phyloP scores from a whole-genome alignment of 2,113 vertebrate genomes.

The Gnathonemus echidnorhynchus region DNA sequence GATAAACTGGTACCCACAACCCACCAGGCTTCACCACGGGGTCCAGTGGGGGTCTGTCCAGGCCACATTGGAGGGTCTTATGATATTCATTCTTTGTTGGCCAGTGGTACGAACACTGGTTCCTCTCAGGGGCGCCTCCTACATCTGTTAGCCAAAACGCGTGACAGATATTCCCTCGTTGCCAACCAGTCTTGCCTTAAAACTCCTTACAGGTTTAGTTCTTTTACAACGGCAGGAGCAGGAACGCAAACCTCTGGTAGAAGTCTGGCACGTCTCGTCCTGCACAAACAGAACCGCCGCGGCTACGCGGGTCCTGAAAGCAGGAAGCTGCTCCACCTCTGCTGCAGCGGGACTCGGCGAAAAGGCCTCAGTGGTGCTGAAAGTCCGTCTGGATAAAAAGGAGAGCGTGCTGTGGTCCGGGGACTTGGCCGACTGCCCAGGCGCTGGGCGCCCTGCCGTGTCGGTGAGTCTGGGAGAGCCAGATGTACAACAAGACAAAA shows the following conservation, averaged over 20 bases:
- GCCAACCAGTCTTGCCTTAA: neutral
- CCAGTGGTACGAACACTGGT: neutral
- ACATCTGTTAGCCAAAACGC: neutral
- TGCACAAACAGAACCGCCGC: neutral
- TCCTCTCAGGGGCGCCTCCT: neutral
- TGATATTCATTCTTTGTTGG: neutral
- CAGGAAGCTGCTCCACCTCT: constrained; percentile 11
- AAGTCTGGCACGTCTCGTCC: no score
- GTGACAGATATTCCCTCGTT: neutral
- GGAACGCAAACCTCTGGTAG: neutral
- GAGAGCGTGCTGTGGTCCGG: constrained; percentile 21
- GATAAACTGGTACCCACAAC: constrained; percentile 18
- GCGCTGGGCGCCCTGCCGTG: constrained; percentile 8
- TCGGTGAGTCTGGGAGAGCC: constrained; percentile 19
- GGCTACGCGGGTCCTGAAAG: neutral
- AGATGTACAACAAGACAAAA: constrained; percentile 16
- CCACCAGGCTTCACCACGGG: neutral
- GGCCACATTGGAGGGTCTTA: constrained; percentile 9
- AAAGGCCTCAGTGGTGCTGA: constrained; percentile 22
- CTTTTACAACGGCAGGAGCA: neutral
- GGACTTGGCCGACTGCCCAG: constrained; percentile 28
- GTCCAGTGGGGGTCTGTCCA: neutral
- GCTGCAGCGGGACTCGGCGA: neutral
- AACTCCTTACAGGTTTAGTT: neutral
- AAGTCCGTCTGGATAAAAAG: constrained; percentile 32